Percentiles rank a stretch among this genome's conserved stretches.
These are phyloP conservation scores for Synanceia verrucosa DNA, from an alignment of 2,797 vertebrate genomes.

Conservation along the genomic window DNA sequence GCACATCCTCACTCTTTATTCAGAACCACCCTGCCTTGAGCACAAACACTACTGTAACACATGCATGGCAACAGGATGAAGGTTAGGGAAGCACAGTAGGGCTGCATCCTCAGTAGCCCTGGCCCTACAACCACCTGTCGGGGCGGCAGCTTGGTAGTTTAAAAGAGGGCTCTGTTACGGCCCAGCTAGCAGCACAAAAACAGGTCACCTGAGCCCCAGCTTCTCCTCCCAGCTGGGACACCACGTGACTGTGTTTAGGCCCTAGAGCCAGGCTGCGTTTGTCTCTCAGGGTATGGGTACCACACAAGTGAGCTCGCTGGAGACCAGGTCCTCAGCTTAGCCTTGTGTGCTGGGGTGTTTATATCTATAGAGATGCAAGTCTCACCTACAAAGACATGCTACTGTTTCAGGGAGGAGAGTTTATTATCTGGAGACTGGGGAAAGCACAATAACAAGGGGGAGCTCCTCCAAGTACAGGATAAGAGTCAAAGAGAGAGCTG, in stretches of 20 bases:
- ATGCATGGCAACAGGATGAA: constrained; percentile 39
- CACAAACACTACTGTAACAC: constrained; percentile 26
- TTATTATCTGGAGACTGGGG: constrained; percentile 37
- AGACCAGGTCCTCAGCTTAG: constrained; percentile 33
- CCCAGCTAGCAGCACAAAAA: constrained; percentile 75
- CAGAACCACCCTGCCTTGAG: constrained; percentile 13
- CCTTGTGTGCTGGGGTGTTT: constrained; percentile 22
- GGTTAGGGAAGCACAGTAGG: constrained; percentile 20
- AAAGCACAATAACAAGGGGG: constrained; percentile 32
- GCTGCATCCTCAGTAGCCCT: constrained; percentile 47
- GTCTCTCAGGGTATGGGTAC: constrained; percentile 64
- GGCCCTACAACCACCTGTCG: constrained; percentile 67
- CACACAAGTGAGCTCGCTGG: constrained; percentile 59
- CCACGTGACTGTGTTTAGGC: constrained; percentile 67
- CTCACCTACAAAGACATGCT: constrained; percentile 19
- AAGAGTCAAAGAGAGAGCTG: constrained; percentile 1
- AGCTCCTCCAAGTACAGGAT: background rate
- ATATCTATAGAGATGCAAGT: constrained; percentile 19
- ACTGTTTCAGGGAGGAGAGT: constrained; percentile 29
- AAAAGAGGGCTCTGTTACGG: constrained; percentile 75
- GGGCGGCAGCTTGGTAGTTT: constrained; percentile 62
- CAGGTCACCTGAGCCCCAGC: constrained; percentile 79
- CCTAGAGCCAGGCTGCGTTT: constrained; percentile 55
- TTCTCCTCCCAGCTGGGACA: constrained; percentile 69
- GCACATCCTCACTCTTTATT: constrained; percentile 32